These are phyloP conservation scores for Tetrao urogallus DNA, from an alignment of 2,113 vertebrate genomes.

Conservation along the genomic window DNA sequence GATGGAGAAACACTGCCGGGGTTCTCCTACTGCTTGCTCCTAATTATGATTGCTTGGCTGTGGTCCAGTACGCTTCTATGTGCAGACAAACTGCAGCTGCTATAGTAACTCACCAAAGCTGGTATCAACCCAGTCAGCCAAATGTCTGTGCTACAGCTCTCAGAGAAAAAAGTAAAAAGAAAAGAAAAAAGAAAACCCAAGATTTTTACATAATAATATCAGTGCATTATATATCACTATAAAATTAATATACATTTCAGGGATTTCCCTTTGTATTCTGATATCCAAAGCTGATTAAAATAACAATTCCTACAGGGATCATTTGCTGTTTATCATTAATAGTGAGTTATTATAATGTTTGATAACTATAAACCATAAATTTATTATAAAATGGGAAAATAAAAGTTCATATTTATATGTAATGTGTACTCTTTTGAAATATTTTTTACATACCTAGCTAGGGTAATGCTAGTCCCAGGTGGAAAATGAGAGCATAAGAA, in stretches of 20 bases:
- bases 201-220: background rate
- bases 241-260: background rate
- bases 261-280: background rate
- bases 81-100: constrained; percentile 61
- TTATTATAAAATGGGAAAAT: constrained; percentile 46
- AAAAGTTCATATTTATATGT: constrained; percentile 32
- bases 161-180: rapidly evolving
- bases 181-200: background rate
- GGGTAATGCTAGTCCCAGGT: background rate
- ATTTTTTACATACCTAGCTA: background rate
- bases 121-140: constrained; percentile 11
- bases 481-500: background rate
- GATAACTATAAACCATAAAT: constrained; percentile 51
- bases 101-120: constrained; percentile 44
- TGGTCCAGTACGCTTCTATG: background rate
- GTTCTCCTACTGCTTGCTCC: constrained; percentile 30
- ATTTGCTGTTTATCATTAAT: constrained; percentile 40
- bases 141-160: background rate
- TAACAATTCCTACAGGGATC: background rate
- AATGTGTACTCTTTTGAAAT: constrained; percentile 9
- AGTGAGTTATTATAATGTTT: constrained; percentile 62
- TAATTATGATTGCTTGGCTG: constrained; percentile 29
- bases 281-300: background rate
- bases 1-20: background rate
- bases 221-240: background rate